These are phyloP conservation scores for Dermochelys coriacea DNA, from an alignment of 2,797 vertebrate species.

Conservation along the genomic window DNA sequence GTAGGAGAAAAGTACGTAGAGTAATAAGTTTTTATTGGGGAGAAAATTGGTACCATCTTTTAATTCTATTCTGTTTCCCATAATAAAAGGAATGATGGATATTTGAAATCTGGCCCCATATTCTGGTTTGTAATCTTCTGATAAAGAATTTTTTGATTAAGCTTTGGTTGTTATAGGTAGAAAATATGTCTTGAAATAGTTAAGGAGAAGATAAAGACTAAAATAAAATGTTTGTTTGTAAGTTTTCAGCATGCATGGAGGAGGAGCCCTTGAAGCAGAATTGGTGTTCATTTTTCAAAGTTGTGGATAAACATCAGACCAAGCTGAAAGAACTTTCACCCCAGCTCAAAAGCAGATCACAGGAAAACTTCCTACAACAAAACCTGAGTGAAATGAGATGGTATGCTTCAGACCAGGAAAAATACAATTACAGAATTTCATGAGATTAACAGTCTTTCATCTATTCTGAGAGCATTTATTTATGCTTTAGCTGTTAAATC, in stretches of 20 bases:
- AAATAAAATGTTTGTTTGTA: constrained; percentile 50
- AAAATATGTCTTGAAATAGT: background rate
- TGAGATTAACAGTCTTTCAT: background rate
- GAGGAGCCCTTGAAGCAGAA: constrained; percentile 2
- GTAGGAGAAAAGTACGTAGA: background rate
- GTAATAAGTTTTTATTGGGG: background rate
- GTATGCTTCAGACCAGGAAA: constrained; percentile 22
- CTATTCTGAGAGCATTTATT: background rate
- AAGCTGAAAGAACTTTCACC: constrained; percentile 28
- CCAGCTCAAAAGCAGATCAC: background rate
- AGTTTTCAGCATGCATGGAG: constrained; percentile 33
- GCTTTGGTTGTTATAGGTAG: background rate
- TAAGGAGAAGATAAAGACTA: background rate
- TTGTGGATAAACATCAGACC: constrained; percentile 51
- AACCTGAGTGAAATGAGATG: constrained; percentile 20
- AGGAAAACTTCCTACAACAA: background rate
- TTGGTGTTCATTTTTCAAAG: background rate
- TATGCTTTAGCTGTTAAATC: background rate
- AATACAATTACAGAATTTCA: background rate
- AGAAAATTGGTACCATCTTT: background rate
- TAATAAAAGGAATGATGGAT: background rate
- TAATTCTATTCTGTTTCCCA: background rate
- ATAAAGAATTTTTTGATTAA: background rate
- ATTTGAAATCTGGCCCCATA: background rate
- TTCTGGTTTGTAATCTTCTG: background rate